A percentile compares a stretch with the other conserved stretches of the same genome.
These are phyloP conservation scores for Eumaeus atala DNA, from an alignment of 1,140 invertebrate genomes.

Conservation along the genomic window DNA sequence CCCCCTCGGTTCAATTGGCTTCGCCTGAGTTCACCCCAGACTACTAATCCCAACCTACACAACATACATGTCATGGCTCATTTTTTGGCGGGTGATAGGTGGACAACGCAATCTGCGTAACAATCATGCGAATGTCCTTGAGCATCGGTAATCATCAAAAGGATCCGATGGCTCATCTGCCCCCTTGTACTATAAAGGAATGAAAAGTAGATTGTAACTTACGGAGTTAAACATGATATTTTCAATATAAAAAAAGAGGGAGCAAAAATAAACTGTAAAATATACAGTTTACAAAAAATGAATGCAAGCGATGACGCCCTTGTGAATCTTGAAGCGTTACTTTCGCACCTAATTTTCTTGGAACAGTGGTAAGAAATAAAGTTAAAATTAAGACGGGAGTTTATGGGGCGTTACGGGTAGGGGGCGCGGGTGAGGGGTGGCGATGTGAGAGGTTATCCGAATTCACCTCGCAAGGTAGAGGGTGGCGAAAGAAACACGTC, in stretches of 20 bases:
- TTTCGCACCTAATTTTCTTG: slow-evolving; percentile 71
- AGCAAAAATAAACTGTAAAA: background rate
- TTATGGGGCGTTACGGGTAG: slow-evolving; percentile 68
- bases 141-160: too few species aligned
- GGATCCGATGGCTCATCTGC: too few species aligned
- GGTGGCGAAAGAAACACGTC: slow-evolving; percentile 71
- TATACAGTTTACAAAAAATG: slow-evolving; percentile 9
- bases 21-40: too few species aligned
- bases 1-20: too few species aligned
- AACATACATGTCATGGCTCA: too few species aligned
- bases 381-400: slow-evolving; percentile 73
- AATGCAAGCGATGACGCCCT: slow-evolving; percentile 40
- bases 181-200: too few species aligned
- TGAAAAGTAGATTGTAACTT: too few species aligned
- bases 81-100: too few species aligned
- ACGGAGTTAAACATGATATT: too few species aligned
- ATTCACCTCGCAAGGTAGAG: slow-evolving; percentile 71
- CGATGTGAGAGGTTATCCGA: slow-evolving; percentile 62
- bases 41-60: too few species aligned
- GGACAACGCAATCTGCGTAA: too few species aligned
- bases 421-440: slow-evolving; percentile 36
- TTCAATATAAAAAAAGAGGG: slow-evolving; percentile 13
- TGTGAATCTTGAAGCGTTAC: slow-evolving; percentile 58
- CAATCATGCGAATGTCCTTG: too few species aligned
- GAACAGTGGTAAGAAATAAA: slow-evolving; percentile 72